A percentile compares a stretch with the other conserved stretches of the same genome.
Conservation (phyloP, 1,140 invertebrate genomes). For the Trichomalopsis sarcophagae region DNA sequence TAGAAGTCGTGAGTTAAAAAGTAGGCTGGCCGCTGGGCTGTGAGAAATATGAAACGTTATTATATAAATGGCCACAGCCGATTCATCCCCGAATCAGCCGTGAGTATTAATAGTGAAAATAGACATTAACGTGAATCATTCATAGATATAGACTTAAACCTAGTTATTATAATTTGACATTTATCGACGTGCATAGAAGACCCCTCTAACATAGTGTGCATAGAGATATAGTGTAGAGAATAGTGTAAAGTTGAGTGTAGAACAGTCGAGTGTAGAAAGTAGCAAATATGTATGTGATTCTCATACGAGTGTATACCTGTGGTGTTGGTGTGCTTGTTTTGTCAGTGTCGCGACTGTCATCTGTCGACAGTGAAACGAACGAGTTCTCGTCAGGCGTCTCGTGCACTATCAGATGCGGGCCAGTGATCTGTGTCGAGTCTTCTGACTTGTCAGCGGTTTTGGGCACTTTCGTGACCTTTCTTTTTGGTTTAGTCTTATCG, state of each 20-base stretch:
- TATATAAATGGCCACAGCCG: not conserved
- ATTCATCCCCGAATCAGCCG: not conserved
- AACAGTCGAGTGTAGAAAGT: not conserved
- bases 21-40: not conserved
- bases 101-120: not conserved
- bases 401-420: not conserved
- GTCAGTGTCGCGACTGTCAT: not conserved
- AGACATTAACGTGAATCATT: not conserved
- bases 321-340: not conserved
- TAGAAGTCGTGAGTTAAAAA: not conserved
- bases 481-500: not conserved
- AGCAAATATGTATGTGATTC: not conserved
- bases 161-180: not conserved
- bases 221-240: not conserved
- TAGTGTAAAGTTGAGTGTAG: constrained; percentile 4
- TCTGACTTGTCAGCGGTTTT: not conserved
- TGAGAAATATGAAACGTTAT: not conserved
- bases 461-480: not conserved
- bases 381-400: constrained; percentile 14
- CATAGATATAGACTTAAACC: not conserved
- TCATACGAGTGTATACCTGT: constrained; percentile 4
- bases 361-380: constrained; percentile 1
- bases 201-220: no score
- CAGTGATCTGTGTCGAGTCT: constrained; percentile 1
- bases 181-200: not conserved